A percentile compares a stretch with the other conserved stretches of the same genome.
These are phyloP conservation scores for Microctenopoma stevenorrisi DNA, from an alignment of 2,797 vertebrate genomes.

Conservation along the genomic window DNA sequence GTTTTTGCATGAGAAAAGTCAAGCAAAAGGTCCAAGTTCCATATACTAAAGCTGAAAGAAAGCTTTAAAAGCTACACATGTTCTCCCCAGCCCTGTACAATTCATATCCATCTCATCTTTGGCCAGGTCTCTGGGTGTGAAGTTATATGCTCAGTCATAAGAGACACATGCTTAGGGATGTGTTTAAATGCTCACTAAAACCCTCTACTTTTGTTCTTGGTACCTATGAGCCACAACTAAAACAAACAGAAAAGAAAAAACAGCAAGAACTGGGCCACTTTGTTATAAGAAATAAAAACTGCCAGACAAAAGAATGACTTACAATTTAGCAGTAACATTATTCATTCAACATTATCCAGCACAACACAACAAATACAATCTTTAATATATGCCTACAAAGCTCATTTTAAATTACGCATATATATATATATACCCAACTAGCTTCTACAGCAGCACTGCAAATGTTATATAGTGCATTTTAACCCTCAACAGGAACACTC, in stretches of 20 bases:
- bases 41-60: slow-evolving; percentile 58
- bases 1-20: slow-evolving; percentile 25
- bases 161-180: slow-evolving; percentile 19
- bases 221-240: slow-evolving; percentile 4
- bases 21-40: slow-evolving; percentile 28
- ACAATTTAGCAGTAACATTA: slow-evolving; percentile 2
- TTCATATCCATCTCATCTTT: slow-evolving; percentile 66
- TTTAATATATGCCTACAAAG: slow-evolving; percentile 30
- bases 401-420: slow-evolving; percentile 40
- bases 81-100: slow-evolving; percentile 16
- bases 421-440: slow-evolving; percentile 9
- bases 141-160: slow-evolving; percentile 27
- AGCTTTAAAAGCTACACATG: slow-evolving; percentile 40
- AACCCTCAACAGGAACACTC: slow-evolving; percentile 34
- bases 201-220: slow-evolving; percentile 62
- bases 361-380: slow-evolving; percentile 41
- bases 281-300: slow-evolving; percentile 24
- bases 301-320: slow-evolving; percentile 11
- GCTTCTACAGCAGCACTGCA: slow-evolving; percentile 53
- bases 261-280: slow-evolving; percentile 15
- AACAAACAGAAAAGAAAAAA: slow-evolving; percentile 18
- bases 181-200: slow-evolving; percentile 18
- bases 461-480: slow-evolving; percentile 60
- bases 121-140: slow-evolving; percentile 49
- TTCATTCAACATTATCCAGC: slow-evolving; percentile 29